Conservation (phyloP, 2,888 invertebrate genomes). For the Heteromyza rotundicornis region DNA sequence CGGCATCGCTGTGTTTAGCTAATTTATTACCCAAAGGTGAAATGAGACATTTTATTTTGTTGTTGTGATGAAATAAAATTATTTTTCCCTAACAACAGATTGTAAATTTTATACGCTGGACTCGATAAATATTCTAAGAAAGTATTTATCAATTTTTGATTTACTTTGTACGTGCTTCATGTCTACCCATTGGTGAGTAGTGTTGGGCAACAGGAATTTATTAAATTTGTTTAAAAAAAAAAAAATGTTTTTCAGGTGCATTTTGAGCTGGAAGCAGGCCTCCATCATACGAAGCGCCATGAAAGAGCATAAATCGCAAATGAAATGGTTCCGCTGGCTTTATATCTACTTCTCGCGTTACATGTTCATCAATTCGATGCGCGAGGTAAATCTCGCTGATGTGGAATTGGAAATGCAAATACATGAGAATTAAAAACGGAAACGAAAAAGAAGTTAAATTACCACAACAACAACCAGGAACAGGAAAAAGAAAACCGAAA, state of each 20-base stretch:
- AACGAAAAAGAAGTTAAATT: not conserved
- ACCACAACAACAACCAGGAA: not conserved
- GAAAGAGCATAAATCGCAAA: slow-evolving; percentile 87
- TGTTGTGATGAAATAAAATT: too few relatives aligned
- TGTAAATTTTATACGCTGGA: slow-evolving; percentile 85
- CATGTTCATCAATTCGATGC: slow-evolving; percentile 86
- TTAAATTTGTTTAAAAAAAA: not conserved
- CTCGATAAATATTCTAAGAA: slow-evolving; percentile 83
- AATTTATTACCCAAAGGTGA: slow-evolving; percentile 76
- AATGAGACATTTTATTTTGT: too few relatives aligned
- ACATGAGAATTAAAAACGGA: slow-evolving; percentile 63
- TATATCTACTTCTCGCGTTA: slow-evolving; percentile 91
- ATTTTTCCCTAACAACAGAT: too few relatives aligned
- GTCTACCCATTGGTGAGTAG: slow-evolving; percentile 76
- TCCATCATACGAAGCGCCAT: slow-evolving; percentile 76
- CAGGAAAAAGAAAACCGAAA: not conserved
- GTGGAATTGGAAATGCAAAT: slow-evolving; percentile 76
- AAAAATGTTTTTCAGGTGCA: slow-evolving; percentile 70
- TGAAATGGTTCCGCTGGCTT: slow-evolving; percentile 91
- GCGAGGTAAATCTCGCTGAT: slow-evolving; percentile 76
- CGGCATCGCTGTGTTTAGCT: slow-evolving; percentile 79
- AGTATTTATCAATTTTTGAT: slow-evolving; percentile 85
- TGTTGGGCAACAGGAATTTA: not conserved
- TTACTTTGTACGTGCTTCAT: slow-evolving; percentile 79
- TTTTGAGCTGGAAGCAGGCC: slow-evolving; percentile 70